phyloP scores from a whole-genome alignment of 1,140 invertebrate genomes.

The Solenopsis fugax region DNA sequence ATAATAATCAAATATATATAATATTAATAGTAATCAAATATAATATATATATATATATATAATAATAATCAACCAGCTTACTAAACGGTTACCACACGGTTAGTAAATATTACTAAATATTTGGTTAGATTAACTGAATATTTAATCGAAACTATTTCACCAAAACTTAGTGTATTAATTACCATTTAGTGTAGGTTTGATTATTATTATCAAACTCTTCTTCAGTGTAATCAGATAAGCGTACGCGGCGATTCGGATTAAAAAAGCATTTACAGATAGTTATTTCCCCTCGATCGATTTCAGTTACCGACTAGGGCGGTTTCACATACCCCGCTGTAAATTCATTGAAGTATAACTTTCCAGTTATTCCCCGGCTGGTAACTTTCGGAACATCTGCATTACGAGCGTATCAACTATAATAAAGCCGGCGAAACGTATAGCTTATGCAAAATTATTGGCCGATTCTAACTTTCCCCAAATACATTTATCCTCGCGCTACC shows the following conservation, averaged over 20 bases:
- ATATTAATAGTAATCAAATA: too few relatives aligned
- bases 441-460: slow-evolving; percentile 61
- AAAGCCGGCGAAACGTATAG: slow-evolving; percentile 51
- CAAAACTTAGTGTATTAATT: too few relatives aligned
- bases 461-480: slow-evolving; percentile 59
- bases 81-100: too few relatives aligned
- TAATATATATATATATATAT: too few relatives aligned
- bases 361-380: slow-evolving; percentile 61
- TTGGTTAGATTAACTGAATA: too few relatives aligned
- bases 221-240: neutral
- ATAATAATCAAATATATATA: too few relatives aligned
- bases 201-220: too few relatives aligned
- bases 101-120: too few relatives aligned
- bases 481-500: slow-evolving; percentile 53
- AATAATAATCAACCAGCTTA: too few relatives aligned
- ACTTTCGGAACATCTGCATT: slow-evolving; percentile 61
- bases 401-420: slow-evolving; percentile 51
- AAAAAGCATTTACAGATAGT: slow-evolving; percentile 39
- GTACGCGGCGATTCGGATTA: neutral
- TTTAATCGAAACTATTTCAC: too few relatives aligned
- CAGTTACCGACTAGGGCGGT: neutral
- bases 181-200: too few relatives aligned
- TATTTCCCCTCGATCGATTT: slow-evolving; percentile 36
- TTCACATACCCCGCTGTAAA: slow-evolving; percentile 41
- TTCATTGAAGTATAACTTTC: slow-evolving; percentile 64